Evolutionary conservation across 2,113 vertebrate genomes (phyloP), one percentile per base, ranked within the genome.

Genomic region (Petrocephalus microphthalmus): DNA sequence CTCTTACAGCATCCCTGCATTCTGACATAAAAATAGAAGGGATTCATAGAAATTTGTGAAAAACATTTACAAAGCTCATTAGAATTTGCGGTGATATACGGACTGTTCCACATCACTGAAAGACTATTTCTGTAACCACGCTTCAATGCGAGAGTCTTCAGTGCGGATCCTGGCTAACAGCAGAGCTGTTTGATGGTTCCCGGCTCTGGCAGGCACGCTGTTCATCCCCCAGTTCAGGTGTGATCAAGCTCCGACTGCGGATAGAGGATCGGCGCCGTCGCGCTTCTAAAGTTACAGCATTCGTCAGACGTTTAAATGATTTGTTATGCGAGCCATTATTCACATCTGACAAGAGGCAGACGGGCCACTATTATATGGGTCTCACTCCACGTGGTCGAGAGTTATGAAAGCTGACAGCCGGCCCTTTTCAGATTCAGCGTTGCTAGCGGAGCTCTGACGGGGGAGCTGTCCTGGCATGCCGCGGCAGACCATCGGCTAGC

Each of bases 401-500:
- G 74, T 92, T 94, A 95, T 95, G 93, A 94, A 95, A 95, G 93
- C 89, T 93, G 94, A 95, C 94, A 95, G 92, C 90, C 93, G 91
- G 92, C 92, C 93, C 93, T 93, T 92, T 89, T 88, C 87, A 89
- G 88, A 51, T 71, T 89, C 78, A 87, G 90, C 60, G 57, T 47
- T 67, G 89, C 92, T 92, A 89, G 91, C 91, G 89, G 90, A 90
- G 15, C n/a, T 19, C 67, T 11, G 67, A 64, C 64, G 57, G n/a
- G 22, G 42, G 47, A 25, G 13, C 20, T 64, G 78, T 49, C n/a
- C 47, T 37, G 87, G 42, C 54, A 42, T 15, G 17, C 33, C 42
- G 53, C 10, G 20, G 47, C 20, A 74, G 52, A 19, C 67, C 45
- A 78, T 52, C 51, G 64, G 13, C 42, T 67, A 51, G 2, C 22